A percentile compares a stretch with the other conserved stretches of the same genome.
These are phyloP conservation scores for Alexandromys fortis DNA, from an alignment of 2,113 vertebrate genomes.

Conservation along the genomic window DNA sequence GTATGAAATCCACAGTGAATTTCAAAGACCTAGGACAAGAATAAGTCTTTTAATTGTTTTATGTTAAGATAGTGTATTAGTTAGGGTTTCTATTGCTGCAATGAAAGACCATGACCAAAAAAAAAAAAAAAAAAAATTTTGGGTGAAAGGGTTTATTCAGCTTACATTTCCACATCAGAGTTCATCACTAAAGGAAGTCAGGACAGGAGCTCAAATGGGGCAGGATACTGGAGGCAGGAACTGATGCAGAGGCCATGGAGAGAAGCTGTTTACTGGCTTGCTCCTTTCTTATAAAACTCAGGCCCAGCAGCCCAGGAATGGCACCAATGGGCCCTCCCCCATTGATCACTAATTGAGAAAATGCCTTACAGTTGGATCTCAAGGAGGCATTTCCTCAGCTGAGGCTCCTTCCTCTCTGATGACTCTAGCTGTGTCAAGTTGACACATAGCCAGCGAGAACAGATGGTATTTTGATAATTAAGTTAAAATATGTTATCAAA, in stretches of 20 bases:
- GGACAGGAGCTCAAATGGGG: neutral
- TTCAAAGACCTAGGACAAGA: slow-evolving; percentile 7
- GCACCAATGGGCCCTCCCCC: neutral
- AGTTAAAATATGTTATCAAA: slow-evolving; percentile 37
- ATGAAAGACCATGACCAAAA: neutral
- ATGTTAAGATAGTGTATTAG: slow-evolving; percentile 31
- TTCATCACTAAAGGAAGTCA: neutral
- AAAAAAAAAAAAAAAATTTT: neutral
- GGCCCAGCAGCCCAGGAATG: neutral
- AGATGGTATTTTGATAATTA: slow-evolving; percentile 14
- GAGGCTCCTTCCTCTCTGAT: neutral
- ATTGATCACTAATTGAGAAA: neutral
- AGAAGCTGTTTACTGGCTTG: neutral
- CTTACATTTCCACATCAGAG: neutral
- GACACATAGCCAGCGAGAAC: neutral
- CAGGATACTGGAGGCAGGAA: neutral
- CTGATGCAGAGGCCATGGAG: neutral
- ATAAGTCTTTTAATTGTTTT: neutral
- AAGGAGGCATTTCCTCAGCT: neutral
- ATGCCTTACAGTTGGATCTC: neutral
- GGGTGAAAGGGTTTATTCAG: neutral
- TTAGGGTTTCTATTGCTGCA: neutral
- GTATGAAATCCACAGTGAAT: neutral
- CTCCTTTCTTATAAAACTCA: neutral
- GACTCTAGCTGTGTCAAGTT: neutral